phyloP scores from a whole-genome alignment of 2,113 vertebrate species.

The Melanostigma gelatinosum region DNA sequence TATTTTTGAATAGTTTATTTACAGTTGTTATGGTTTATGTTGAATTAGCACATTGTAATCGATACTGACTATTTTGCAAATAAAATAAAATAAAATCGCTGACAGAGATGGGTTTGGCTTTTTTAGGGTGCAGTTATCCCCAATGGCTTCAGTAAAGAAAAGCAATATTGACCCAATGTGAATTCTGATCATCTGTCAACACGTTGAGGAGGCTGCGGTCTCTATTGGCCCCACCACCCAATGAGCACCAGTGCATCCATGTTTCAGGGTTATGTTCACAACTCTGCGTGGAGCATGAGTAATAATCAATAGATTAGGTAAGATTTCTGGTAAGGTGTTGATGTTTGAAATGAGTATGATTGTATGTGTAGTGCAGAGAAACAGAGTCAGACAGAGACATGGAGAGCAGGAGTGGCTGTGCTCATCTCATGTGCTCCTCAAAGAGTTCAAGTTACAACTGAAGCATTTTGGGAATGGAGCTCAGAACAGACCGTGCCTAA shows the following conservation, averaged over 20 bases:
- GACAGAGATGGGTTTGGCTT: too few species aligned
- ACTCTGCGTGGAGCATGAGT: too few species aligned
- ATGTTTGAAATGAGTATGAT: background rate
- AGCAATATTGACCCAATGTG: background rate
- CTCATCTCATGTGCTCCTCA: slow-evolving; percentile 61
- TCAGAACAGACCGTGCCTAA: slow-evolving; percentile 62
- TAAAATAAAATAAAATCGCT: too few species aligned
- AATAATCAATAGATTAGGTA: background rate
- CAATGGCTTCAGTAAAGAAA: background rate
- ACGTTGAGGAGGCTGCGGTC: background rate
- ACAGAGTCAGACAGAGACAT: background rate
- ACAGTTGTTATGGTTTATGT: too few species aligned
- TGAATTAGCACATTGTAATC: too few species aligned
- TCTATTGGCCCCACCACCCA: too few species aligned
- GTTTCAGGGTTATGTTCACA: background rate
- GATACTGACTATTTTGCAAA: too few species aligned
- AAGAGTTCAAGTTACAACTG: slow-evolving; percentile 65
- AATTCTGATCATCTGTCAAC: background rate
- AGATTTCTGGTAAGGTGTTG: background rate
- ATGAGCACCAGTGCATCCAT: too few species aligned
- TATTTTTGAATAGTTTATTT: too few species aligned
- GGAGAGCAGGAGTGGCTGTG: background rate
- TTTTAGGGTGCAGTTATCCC: too few species aligned
- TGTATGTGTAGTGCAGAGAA: background rate
- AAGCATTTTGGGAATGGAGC: slow-evolving; percentile 70